Evolutionary conservation across 1,140 invertebrate genomes (phyloP).

Genomic region (Drosophila sucinea): DNA sequence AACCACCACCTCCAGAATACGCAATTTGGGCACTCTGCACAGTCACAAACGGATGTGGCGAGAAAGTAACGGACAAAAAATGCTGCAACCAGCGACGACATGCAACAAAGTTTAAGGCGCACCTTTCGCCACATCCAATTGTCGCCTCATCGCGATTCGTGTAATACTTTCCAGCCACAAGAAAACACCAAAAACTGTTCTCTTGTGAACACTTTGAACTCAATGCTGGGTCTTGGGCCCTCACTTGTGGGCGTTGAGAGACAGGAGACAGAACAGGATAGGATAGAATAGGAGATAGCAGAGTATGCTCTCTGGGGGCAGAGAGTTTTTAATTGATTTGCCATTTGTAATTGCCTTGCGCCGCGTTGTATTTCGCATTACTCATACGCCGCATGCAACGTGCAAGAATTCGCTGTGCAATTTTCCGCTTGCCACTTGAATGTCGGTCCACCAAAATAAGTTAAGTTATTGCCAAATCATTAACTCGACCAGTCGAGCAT

Average conservation of each 20-base stretch:
- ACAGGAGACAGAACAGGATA: neutral
- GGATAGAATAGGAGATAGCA: slow-evolving; percentile 9
- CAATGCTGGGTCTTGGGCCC: slow-evolving; percentile 54
- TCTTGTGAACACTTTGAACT: slow-evolving; percentile 70
- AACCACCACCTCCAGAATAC: slow-evolving; percentile 57
- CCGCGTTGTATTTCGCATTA: slow-evolving; percentile 52
- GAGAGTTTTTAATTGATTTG: slow-evolving; percentile 72
- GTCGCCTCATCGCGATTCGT: slow-evolving; percentile 73
- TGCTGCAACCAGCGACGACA: slow-evolving; percentile 27
- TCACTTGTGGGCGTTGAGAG: slow-evolving; percentile 57
- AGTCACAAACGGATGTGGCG: slow-evolving; percentile 68
- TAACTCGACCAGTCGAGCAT: slow-evolving; percentile 77
- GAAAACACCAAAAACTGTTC: slow-evolving; percentile 13
- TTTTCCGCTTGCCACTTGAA: slow-evolving; percentile 79
- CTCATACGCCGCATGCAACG: slow-evolving; percentile 65
- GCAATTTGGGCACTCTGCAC: slow-evolving; percentile 75
- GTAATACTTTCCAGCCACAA: slow-evolving; percentile 46
- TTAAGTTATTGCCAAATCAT: slow-evolving; percentile 79
- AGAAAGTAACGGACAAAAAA: slow-evolving; percentile 72
- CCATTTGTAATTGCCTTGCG: slow-evolving; percentile 54
- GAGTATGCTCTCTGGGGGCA: slow-evolving; percentile 4
- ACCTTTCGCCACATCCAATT: slow-evolving; percentile 77
- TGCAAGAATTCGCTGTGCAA: slow-evolving; percentile 64
- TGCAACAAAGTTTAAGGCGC: slow-evolving; percentile 61
- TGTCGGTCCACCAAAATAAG: slow-evolving; percentile 49